Percentiles rank a stretch among this genome's conserved stretches.
phyloP scores from a whole-genome alignment of 2,888 invertebrate genomes.

The Melieria crassipennis region DNA sequence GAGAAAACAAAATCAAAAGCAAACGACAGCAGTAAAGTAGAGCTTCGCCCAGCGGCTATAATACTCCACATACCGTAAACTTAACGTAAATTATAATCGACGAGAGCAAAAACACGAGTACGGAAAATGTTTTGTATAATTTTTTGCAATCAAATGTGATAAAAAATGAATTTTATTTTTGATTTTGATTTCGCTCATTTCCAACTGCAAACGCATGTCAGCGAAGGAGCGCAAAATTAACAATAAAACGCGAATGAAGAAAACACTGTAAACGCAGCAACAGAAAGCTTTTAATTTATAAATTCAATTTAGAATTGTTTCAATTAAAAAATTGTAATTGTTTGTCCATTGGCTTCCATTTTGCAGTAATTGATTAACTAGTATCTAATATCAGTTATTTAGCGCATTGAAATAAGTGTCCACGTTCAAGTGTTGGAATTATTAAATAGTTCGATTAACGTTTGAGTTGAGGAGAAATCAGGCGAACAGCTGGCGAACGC shows the following conservation, averaged over 20 bases:
- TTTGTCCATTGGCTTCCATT: constrained; percentile 47
- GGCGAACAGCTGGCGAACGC: too few relatives aligned
- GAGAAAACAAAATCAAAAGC: too few relatives aligned
- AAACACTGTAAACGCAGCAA: constrained; percentile 7
- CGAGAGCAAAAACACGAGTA: too few relatives aligned
- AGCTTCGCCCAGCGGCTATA: background rate
- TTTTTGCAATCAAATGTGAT: background rate
- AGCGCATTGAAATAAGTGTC: too few relatives aligned
- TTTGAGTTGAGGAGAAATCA: too few relatives aligned
- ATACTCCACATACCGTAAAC: constrained; percentile 22
- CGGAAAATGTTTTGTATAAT: too few relatives aligned
- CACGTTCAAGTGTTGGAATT: too few relatives aligned
- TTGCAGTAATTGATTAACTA: constrained; percentile 2
- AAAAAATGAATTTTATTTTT: constrained; percentile 21
- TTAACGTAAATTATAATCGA: constrained; percentile 1
- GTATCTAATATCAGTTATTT: too few relatives aligned
- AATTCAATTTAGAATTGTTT: constrained; percentile 11
- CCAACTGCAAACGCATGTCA: background rate
- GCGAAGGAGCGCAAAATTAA: background rate
- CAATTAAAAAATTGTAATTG: constrained; percentile 17
- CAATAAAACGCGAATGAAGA: background rate
- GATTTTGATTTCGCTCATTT: constrained; percentile 11
- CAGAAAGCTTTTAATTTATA: constrained; percentile 19
- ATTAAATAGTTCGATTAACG: too few relatives aligned
- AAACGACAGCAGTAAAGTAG: too few relatives aligned